phyloP scores from a whole-genome alignment of 2,113 vertebrate species.

The Motacilla tschutschensis region DNA sequence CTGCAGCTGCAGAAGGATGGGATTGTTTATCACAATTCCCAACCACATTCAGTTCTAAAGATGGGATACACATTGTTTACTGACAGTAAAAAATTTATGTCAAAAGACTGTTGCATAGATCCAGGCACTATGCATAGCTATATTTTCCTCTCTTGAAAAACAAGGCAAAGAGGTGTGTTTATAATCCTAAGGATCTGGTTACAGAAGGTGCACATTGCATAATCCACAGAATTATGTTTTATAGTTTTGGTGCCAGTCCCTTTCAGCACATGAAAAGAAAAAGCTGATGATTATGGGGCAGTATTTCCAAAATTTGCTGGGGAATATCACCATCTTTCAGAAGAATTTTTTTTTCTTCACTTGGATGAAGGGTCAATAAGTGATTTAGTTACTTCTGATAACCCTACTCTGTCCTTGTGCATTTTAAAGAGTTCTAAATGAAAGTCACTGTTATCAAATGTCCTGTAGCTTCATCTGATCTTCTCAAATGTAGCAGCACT shows the following conservation, averaged over 20 bases:
- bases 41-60: neutral
- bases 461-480: constrained; percentile 25
- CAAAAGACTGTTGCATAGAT: neutral
- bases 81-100: neutral
- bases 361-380: fast-evolving
- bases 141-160: neutral
- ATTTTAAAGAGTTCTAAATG: neutral
- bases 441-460: neutral
- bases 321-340: neutral
- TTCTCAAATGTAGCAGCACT: constrained; percentile 39
- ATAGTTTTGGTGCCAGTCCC: neutral
- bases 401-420: neutral
- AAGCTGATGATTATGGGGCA: neutral
- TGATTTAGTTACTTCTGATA: neutral
- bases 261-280: neutral
- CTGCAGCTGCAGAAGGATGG: neutral
- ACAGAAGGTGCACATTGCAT: fast-evolving
- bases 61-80: neutral
- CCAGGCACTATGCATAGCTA: neutral
- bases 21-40: neutral
- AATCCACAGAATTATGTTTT: neutral
- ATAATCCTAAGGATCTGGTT: neutral
- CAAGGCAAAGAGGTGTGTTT: neutral
- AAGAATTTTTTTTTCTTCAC: neutral
- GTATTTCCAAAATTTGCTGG: neutral